Base-by-base conservation (phyloP, 2,113 vertebrate genomes). In the Myotis lucifugus region DNA sequence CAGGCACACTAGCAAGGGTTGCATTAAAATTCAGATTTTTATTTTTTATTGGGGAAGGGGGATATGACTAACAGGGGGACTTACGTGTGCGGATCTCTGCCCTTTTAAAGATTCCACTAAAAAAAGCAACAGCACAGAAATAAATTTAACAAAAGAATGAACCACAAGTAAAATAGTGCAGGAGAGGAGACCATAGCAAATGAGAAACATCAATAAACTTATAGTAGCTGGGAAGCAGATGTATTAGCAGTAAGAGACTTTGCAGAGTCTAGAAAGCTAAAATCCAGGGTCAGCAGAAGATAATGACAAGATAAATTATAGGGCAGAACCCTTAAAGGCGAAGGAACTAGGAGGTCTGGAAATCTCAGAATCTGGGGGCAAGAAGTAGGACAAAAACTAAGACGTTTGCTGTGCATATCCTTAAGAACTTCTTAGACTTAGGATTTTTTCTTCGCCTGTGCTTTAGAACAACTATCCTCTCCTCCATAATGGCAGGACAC, bases 401-500 rank as follows among this genome's bases (percentile, higher is more conserved):
- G 48, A 69, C 4, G 52, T 18, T 17, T n/a, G 37, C 18, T 81
- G 15, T 48, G 5, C 1, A 5, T 42, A 42, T 92, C 56, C 10
- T 12, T 59, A 40, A 69, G 50, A 73, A 61, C 4, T 1, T 21
- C 13, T n/a, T 8, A 18, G 18, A 74, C 7, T 27, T 50, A 13
- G 13, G 66, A 25, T 42, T 25, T 76, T 52, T 37, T 89, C 10
- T 66, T 88, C 1, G 13, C 29, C 18, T 88, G 29, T 64, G n/a
- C 40, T 42, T 32, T 40, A 40, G n/a, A 21, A 21, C 14, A 78
- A 10, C 13, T 27, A 9, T 15, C 15, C 17, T 18, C 7, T 9
- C 2, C 90, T 27, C 32, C 8, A 17, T 0, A 46, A 1, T 13
- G 21, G 14, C 4, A 11, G 12, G 2, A 40, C 3, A 10, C 37